Evolutionary conservation across 1,140 invertebrate genomes (phyloP), one percentile per base, ranked within the genome.

Genomic region (Augochlora pura): DNA sequence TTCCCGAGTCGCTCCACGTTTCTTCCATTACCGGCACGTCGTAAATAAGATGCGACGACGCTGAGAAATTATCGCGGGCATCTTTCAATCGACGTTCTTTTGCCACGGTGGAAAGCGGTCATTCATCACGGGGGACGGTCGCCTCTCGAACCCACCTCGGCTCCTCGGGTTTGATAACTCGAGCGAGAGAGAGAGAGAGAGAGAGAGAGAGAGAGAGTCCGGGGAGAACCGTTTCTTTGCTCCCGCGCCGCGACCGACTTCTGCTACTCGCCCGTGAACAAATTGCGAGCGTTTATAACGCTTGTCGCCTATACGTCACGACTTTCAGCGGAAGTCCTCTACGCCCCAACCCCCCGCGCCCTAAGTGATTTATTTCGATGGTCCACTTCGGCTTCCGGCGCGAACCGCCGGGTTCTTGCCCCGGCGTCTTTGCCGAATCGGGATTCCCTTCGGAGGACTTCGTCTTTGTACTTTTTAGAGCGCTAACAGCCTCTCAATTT

Each of bases 1-100:
- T 90, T 87, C 82, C 77, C 79, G 63, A 88, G 84, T 87, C 88
- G 83, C 83, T 86, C 85, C 88, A 89, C 88, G 88, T 87, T 89
- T 86, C 84, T 87, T 88, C 87, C 87, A 89, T 90, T 90, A 90
- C 77, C 74, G 84, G 72, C 85, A 83, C 79, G 78, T 82, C 73
- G 87, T 90, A 89, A 90, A 90, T 90, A 91, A 91, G 85, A 83
- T 82, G 79, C 83, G 82, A 88, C 85, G 80, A 77, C 82, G 78
- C 74, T 59, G 85, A 81, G 64, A 87, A 87, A 87, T 87, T 87
- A 87, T 87, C 83, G 83, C 83, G 72, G 62, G 69, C 81, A 78
- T 86, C 84, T 81, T 80, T 27, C 74, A 64, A 81, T 86, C 80
- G 69, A 60, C 64, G 59, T 83, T 69, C 80, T 77, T 81, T 60